Percentiles rank a stretch among this genome's conserved stretches.
These are phyloP conservation scores for Oryzias curvinotus DNA, from an alignment of 2,113 vertebrate genomes.

Conservation along the genomic window DNA sequence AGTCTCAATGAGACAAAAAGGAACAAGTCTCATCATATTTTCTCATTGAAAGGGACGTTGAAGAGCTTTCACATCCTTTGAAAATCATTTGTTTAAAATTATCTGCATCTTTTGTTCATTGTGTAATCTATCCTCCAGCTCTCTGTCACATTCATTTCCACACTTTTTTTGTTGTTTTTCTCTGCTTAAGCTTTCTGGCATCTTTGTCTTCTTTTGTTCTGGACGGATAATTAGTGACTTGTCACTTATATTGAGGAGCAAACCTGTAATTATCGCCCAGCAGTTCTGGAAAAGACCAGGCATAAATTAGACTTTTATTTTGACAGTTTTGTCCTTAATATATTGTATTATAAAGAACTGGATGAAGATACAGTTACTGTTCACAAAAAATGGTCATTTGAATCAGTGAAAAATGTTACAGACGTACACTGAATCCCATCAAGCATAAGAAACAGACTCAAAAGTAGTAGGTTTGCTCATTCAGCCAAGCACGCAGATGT, in stretches of 20 bases:
- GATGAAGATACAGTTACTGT: neutral
- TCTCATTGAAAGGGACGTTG: no score
- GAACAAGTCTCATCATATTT: no score
- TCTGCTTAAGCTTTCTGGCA: neutral
- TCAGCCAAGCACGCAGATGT: constrained; percentile 20
- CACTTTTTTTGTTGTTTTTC: neutral
- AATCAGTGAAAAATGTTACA: no score
- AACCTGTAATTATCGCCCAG: constrained; percentile 5
- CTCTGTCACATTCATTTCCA: neutral
- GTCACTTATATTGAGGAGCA: neutral
- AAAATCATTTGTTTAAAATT: no score
- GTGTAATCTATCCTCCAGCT: neutral
- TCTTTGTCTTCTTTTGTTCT: neutral
- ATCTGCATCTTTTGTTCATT: no score
- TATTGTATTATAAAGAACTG: no score
- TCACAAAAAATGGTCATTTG: no score
- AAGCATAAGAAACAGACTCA: neutral
- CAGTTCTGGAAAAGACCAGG: neutral
- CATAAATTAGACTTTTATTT: constrained; percentile 1
- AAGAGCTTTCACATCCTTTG: no score
- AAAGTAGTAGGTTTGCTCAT: constrained; percentile 8
- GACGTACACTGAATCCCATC: neutral
- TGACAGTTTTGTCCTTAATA: neutral
- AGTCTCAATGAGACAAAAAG: no score
- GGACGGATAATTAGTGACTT: neutral